Evolutionary conservation across 2,888 invertebrate species (phyloP).

Genomic region (Lacanobia wlatinum): DNA sequence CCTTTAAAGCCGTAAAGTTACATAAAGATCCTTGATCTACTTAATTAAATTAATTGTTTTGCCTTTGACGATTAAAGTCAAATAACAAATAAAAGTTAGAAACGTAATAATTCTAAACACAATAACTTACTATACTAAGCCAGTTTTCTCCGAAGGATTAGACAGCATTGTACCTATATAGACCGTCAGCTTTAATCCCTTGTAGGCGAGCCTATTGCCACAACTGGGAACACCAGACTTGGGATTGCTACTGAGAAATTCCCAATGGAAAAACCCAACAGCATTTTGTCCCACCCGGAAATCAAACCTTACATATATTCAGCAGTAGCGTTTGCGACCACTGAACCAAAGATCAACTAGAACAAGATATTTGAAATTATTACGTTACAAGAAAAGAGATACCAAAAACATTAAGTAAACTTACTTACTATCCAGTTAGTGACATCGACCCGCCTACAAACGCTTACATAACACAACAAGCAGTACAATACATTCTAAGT

Average conservation of each 20-base stretch:
- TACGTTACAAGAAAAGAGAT: no score
- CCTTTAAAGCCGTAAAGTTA: background rate
- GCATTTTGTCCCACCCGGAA: background rate
- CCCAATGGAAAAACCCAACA: background rate
- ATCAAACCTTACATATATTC: background rate
- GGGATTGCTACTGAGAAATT: background rate
- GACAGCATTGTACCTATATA: background rate
- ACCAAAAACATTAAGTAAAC: background rate
- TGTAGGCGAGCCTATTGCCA: no score
- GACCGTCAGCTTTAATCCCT: background rate
- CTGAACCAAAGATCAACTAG: no score
- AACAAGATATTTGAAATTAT: no score
- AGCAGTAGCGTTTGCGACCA: no score
- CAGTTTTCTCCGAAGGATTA: background rate
- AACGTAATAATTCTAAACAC: background rate
- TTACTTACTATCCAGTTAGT: background rate
- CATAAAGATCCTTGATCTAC: background rate
- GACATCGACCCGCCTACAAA: background rate
- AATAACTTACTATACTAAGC: no score
- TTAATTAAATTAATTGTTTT: constrained; percentile 8
- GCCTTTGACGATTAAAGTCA: background rate
- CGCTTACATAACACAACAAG: background rate
- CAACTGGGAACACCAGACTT: no score
- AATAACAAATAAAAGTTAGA: background rate
- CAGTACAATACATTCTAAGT: constrained; percentile 40